These are phyloP conservation scores for Podocnemis expansa DNA, from an alignment of 2,113 vertebrate genomes.

Conservation along the genomic window DNA sequence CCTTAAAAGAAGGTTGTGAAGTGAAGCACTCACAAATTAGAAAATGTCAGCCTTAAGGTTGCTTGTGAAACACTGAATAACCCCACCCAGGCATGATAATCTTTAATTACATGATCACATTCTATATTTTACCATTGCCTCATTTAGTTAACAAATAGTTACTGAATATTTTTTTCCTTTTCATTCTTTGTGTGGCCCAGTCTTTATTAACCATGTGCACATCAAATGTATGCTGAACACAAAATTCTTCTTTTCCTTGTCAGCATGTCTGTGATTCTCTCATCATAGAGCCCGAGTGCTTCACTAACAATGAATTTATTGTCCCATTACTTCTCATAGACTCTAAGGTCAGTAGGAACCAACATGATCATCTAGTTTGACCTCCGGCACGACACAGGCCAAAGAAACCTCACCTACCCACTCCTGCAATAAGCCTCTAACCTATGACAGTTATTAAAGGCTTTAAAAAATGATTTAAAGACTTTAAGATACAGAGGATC, in stretches of 20 bases:
- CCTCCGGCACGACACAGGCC: too few relatives aligned
- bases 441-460: too few relatives aligned
- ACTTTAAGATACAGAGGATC: too few relatives aligned
- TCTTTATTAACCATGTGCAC: constrained; percentile 13
- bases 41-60: constrained; percentile 24
- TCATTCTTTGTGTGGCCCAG: neutral
- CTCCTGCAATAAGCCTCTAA: too few relatives aligned
- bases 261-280: neutral
- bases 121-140: neutral
- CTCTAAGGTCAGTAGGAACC: too few relatives aligned
- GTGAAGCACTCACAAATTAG: constrained; percentile 28
- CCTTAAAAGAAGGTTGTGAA: constrained; percentile 16
- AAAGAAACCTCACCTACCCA: too few relatives aligned
- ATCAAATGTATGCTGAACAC: neutral
- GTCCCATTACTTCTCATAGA: neutral
- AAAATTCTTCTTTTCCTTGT: neutral
- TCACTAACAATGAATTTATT: neutral
- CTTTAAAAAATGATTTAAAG: too few relatives aligned
- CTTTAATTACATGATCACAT: constrained; percentile 19
- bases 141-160: neutral
- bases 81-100: neutral
- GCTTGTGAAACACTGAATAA: neutral
- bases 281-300: neutral
- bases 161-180: constrained; percentile 36
- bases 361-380: too few relatives aligned